phyloP scores from a whole-genome alignment of 1,140 invertebrate genomes.

The Orchesella cincta region DNA sequence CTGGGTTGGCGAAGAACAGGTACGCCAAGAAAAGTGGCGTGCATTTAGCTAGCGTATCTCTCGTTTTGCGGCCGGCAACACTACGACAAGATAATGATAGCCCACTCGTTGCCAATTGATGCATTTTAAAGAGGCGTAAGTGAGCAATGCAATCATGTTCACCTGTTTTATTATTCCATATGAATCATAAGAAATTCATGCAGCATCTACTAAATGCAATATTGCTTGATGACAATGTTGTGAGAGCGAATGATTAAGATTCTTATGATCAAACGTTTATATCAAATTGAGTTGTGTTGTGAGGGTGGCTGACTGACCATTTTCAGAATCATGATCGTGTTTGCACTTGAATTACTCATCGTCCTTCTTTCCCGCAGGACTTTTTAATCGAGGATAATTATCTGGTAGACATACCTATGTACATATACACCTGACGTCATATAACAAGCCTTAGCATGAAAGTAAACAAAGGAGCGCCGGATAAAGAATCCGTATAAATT shows the following conservation, averaged over 20 bases:
- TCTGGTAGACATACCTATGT: too few species aligned
- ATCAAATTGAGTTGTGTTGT: background rate
- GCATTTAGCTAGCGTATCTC: too few species aligned
- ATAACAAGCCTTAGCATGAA: background rate
- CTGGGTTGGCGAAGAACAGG: too few species aligned
- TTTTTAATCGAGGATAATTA: background rate
- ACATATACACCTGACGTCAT: conserved; percentile 15
- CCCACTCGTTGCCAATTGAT: background rate
- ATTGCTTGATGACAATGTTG: too few species aligned
- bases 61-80: too few species aligned
- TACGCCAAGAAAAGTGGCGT: too few species aligned
- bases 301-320: too few species aligned
- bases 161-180: background rate
- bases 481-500: background rate
- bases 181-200: background rate
- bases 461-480: conserved; percentile 3
- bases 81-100: conserved; percentile 23
- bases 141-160: background rate
- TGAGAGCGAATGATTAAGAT: background rate
- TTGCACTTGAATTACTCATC: background rate
- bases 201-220: too few species aligned
- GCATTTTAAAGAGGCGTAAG: too few species aligned
- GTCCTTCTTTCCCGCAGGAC: background rate
- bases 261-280: background rate
- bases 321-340: too few species aligned